A percentile compares a stretch with the other conserved stretches of the same genome.
Conservation (phyloP, 2,113 vertebrate genomes). For the Callithrix jacchus region DNA sequence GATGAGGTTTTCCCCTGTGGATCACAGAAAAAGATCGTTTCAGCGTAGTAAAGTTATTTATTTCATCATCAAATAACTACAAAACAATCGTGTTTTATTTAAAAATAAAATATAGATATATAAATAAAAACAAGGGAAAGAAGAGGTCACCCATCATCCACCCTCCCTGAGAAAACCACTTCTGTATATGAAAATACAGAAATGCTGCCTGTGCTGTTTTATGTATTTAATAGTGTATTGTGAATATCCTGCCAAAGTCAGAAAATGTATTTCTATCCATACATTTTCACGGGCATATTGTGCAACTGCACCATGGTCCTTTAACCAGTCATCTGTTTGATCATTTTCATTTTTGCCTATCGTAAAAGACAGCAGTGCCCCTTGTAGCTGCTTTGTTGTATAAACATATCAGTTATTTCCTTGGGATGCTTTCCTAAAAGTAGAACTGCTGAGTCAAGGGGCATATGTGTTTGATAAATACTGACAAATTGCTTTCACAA, state of each 20-base stretch:
- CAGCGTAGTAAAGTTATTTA: neutral
- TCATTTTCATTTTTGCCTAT: neutral
- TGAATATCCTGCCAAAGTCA: neutral
- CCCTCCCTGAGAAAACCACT: neutral
- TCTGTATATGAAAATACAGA: neutral
- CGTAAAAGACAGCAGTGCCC: neutral
- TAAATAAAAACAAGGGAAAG: neutral
- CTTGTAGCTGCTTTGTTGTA: neutral
- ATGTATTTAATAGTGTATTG: rapidly evolving
- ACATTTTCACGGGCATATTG: neutral
- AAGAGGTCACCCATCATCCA: neutral
- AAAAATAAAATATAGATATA: neutral
- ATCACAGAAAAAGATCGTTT: neutral
- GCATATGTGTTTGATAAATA: neutral
- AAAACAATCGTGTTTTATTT: neutral
- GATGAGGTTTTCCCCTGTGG: neutral
- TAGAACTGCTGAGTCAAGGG: neutral
- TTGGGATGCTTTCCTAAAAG: neutral
- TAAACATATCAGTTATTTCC: neutral
- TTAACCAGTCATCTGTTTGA: neutral
- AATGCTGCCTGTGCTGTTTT: rapidly evolving
- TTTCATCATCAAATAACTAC: neutral
- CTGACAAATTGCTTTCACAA: neutral
- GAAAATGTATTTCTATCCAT: neutral
- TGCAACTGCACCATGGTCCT: neutral